These are phyloP conservation scores for Brachionus sp. DNA, from an alignment of 1,140 invertebrate species.

Conservation along the genomic window DNA sequence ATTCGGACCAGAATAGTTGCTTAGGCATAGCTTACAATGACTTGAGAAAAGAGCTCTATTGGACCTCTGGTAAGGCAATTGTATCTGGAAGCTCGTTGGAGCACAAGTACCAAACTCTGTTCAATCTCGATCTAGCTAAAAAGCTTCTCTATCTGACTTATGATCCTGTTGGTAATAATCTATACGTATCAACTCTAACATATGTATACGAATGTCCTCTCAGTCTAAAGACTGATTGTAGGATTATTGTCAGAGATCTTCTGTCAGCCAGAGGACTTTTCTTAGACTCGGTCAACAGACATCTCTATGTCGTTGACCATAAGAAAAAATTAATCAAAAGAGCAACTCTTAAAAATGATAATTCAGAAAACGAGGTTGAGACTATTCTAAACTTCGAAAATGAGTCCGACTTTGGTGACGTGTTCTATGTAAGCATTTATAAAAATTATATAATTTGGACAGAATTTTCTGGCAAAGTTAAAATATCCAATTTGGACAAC, in stretches of 20 bases:
- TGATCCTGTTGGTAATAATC: not conserved
- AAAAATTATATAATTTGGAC: constrained; percentile 38
- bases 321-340: constrained; percentile 3
- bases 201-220: constrained; percentile 38
- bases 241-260: constrained; percentile 26
- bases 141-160: constrained; percentile 28
- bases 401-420: not conserved
- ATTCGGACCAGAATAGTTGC: constrained; percentile 27
- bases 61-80: constrained; percentile 31
- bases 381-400: not conserved
- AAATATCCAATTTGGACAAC: constrained; percentile 22
- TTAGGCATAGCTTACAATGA: constrained; percentile 44
- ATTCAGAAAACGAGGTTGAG: constrained; percentile 2
- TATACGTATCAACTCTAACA: constrained; percentile 2
- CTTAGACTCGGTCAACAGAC: not conserved
- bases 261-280: constrained; percentile 34
- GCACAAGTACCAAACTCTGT: not conserved
- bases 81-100: not conserved
- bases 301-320: constrained; percentile 32
- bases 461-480: constrained; percentile 45
- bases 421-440: not conserved
- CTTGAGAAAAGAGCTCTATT: constrained; percentile 22
- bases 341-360: not conserved
- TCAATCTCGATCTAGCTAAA: constrained; percentile 22
- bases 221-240: not conserved